Percentiles rank a stretch among this genome's conserved stretches.
Evolutionary conservation across 2,113 vertebrate genomes (phyloP).

Genomic region (Trinectes maculatus): DNA sequence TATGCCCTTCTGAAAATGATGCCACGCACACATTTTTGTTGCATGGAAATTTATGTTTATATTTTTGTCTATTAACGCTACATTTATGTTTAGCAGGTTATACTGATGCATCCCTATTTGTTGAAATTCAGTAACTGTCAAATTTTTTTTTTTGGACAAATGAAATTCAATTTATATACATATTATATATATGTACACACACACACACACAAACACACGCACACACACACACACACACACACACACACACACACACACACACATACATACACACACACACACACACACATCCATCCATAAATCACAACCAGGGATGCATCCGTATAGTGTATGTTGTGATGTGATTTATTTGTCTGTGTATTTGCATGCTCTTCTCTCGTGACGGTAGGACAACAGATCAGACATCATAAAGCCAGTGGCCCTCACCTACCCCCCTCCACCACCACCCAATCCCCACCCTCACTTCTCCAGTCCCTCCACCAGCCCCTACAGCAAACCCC

Average conservation of each 20-base stretch:
- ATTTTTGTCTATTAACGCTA: background rate
- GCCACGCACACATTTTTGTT: constrained; percentile 19
- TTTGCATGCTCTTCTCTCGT: constrained; percentile 83
- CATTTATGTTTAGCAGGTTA: constrained; percentile 14
- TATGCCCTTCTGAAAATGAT: constrained; percentile 62
- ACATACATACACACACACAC: too few species aligned
- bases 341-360: constrained; percentile 68
- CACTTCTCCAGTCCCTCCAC: constrained; percentile 71
- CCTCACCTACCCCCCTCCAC: constrained; percentile 81
- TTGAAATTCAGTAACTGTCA: background rate
- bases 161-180: too few species aligned
- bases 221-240: too few species aligned
- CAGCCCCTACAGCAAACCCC: constrained; percentile 86
- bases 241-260: too few species aligned
- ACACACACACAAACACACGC: too few species aligned
- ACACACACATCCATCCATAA: background rate
- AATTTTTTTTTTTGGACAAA: too few species aligned
- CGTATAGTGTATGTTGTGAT: constrained; percentile 81
- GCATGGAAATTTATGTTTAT: constrained; percentile 51
- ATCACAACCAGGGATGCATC: constrained; percentile 35
- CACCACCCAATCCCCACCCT: constrained; percentile 76
- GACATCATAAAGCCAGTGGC: constrained; percentile 94
- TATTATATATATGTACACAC: too few species aligned
- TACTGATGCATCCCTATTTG: constrained; percentile 46
- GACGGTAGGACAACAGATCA: constrained; percentile 85